Evolutionary conservation across 2,113 vertebrate genomes (phyloP).

Genomic region (Chloroceryle aenea): DNA sequence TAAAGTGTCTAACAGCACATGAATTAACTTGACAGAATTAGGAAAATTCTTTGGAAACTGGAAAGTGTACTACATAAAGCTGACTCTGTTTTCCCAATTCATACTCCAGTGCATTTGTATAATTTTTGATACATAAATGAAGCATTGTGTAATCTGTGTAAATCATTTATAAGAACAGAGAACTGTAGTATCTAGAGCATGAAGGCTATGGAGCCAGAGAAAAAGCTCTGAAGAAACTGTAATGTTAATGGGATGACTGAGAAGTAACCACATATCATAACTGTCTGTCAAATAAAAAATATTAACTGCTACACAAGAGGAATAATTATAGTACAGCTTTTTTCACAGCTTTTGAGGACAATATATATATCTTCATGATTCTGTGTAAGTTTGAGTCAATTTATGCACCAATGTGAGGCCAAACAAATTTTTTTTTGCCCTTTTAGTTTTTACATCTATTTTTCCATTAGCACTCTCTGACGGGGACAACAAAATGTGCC

Average conservation of each 20-base stretch:
- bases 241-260: neutral
- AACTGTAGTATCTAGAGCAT: slow-evolving; percentile 41
- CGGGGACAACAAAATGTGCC: neutral
- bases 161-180: slow-evolving; percentile 18
- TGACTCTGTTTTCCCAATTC: slow-evolving; percentile 45
- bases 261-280: neutral
- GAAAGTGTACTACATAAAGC: slow-evolving; percentile 42
- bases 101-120: slow-evolving; percentile 44
- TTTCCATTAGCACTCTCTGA: neutral
- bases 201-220: slow-evolving; percentile 17
- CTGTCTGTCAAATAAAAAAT: neutral
- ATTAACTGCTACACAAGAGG: neutral
- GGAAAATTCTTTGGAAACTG: slow-evolving; percentile 47
- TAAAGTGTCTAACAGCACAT: slow-evolving; percentile 12
- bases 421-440: neutral
- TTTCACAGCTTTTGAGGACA: neutral
- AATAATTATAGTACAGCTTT: neutral
- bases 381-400: neutral
- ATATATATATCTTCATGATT: neutral
- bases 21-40: slow-evolving; percentile 61
- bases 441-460: neutral
- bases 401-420: neutral
- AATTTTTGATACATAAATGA: slow-evolving; percentile 51
- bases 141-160: slow-evolving; percentile 51
- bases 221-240: neutral